Conservation (phyloP, 1,140 invertebrate species). For the Lucilia sericata region DNA sequence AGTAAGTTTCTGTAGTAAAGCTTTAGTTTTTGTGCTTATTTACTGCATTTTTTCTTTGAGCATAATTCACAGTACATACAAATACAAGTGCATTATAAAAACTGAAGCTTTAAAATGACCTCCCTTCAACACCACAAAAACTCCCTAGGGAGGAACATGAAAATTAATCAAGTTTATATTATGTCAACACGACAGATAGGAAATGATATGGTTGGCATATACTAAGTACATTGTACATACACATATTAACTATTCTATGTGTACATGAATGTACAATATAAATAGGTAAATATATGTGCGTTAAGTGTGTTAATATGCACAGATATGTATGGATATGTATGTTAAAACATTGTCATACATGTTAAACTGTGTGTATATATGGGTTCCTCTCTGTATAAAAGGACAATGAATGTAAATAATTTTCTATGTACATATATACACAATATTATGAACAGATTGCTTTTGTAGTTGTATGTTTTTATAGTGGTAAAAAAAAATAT, state of each 20-base stretch:
- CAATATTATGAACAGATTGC: too few relatives aligned
- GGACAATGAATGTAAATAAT: too few relatives aligned
- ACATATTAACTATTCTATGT: neutral
- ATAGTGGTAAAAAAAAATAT: too few relatives aligned
- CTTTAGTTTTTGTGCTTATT: too few relatives aligned
- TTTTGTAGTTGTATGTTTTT: too few relatives aligned
- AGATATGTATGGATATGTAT: neutral
- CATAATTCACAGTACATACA: neutral
- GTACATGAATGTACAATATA: neutral
- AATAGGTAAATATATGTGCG: neutral
- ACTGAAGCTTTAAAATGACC: neutral
- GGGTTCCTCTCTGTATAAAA: too few relatives aligned
- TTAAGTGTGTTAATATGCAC: neutral
- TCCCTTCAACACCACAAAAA: neutral
- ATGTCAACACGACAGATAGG: slow-evolving; percentile 36
- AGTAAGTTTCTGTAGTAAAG: too few relatives aligned
- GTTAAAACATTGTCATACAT: too few relatives aligned
- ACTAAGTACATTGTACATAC: neutral
- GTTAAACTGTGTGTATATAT: too few relatives aligned
- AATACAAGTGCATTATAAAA: neutral
- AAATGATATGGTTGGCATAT: neutral
- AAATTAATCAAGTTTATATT: slow-evolving; percentile 45
- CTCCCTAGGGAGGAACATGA: slow-evolving; percentile 17
- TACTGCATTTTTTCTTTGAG: neutral
- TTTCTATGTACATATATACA: too few relatives aligned